Percentiles rank a stretch among this genome's conserved stretches.
These are phyloP conservation scores for Cettia cetti DNA, from an alignment of 2,113 vertebrate species.

Conservation along the genomic window DNA sequence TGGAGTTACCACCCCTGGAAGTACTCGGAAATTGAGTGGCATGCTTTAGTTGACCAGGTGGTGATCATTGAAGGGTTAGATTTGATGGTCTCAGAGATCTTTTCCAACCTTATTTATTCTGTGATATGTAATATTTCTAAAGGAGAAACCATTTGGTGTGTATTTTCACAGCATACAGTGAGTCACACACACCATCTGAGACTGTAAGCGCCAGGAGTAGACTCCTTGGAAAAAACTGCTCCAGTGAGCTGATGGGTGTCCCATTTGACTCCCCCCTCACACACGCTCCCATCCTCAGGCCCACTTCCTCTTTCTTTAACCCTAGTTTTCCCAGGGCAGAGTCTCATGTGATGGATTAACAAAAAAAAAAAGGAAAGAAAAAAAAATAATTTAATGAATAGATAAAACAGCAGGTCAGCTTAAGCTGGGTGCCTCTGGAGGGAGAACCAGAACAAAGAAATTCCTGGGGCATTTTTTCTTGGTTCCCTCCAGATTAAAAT, in stretches of 20 bases:
- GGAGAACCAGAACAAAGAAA: not conserved
- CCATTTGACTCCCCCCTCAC: not conserved
- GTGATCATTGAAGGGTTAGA: not conserved
- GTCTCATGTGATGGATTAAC: not conserved
- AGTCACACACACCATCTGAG: not conserved
- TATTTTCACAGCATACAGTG: not conserved
- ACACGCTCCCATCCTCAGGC: not conserved
- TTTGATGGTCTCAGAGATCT: not conserved
- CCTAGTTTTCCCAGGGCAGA: not conserved
- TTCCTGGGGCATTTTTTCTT: not conserved
- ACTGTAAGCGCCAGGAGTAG: too few relatives aligned
- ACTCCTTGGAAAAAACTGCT: not conserved
- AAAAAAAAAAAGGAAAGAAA: not conserved
- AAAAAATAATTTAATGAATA: not conserved
- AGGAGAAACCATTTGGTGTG: not conserved
- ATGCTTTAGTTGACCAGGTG: not conserved
- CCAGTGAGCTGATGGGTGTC: not conserved
- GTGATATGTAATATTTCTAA: not conserved
- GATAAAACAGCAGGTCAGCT: not conserved
- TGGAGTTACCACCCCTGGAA: not conserved
- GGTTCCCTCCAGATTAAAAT: not conserved
- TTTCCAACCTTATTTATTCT: not conserved
- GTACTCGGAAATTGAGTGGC: not conserved
- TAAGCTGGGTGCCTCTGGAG: not conserved
- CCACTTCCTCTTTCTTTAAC: not conserved